A percentile compares a stretch with the other conserved stretches of the same genome.
phyloP scores from a whole-genome alignment of 2,888 invertebrate genomes.

The Norana najaformis region DNA sequence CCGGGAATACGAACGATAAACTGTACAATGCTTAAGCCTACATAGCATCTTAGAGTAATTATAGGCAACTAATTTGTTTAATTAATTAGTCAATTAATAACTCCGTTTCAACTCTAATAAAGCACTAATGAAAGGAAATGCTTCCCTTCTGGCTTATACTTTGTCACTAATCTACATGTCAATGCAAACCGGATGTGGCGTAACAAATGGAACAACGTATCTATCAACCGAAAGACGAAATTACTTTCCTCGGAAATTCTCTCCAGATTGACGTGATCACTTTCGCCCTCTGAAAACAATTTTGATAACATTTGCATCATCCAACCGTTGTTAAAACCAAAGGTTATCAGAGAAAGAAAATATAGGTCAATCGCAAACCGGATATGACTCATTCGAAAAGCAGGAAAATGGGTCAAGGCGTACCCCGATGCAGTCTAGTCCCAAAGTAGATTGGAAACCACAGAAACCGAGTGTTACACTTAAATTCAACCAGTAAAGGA shows the following conservation, averaged over 20 bases:
- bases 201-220: not conserved
- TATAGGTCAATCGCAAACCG: not conserved
- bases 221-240: not conserved
- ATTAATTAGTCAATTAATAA: not conserved
- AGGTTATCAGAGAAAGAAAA: not conserved
- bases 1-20: not conserved
- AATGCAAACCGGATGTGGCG: slow-evolving; percentile 3
- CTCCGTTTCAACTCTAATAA: not conserved
- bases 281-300: not conserved
- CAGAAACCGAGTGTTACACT: not conserved
- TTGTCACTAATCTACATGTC: not conserved
- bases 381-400: not conserved
- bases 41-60: too few species aligned
- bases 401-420: not conserved
- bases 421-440: not conserved
- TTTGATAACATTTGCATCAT: too few species aligned
- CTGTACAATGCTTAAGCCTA: not conserved
- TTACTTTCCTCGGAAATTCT: not conserved
- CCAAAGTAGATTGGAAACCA: not conserved
- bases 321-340: not conserved
- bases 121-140: not conserved
- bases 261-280: not conserved
- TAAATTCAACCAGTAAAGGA: not conserved
- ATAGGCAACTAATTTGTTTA: not conserved
- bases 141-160: not conserved